phyloP scores from a whole-genome alignment of 1,140 invertebrate genomes.

The Yoshiicerus persimilis region DNA sequence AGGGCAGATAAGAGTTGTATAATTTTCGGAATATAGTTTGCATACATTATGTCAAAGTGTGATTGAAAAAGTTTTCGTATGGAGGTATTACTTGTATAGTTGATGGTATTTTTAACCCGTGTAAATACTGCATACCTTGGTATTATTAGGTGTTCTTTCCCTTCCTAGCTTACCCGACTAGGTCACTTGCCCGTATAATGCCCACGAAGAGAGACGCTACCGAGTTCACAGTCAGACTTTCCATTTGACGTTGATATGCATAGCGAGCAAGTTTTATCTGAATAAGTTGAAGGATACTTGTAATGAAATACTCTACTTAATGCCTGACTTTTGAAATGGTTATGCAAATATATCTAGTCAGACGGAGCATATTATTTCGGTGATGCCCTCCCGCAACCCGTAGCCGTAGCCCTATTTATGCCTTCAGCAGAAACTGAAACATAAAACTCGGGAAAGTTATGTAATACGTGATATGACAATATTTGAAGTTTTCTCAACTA shows the following conservation, averaged over 20 bases:
- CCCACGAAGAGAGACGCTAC: background rate
- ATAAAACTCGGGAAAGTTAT: background rate
- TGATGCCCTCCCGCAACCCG: background rate
- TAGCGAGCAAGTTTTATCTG: background rate
- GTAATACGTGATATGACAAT: too few species aligned
- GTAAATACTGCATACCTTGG: background rate
- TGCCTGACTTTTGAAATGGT: background rate
- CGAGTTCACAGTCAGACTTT: too few species aligned
- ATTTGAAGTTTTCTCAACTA: background rate
- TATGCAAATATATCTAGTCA: background rate
- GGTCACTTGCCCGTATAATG: background rate
- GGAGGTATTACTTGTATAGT: background rate
- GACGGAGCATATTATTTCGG: background rate
- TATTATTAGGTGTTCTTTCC: background rate
- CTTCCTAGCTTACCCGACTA: background rate
- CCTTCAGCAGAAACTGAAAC: background rate
- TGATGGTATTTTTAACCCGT: background rate
- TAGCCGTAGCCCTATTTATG: background rate
- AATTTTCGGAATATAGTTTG: background rate
- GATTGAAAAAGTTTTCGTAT: background rate
- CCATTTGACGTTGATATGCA: background rate
- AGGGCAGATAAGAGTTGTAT: background rate
- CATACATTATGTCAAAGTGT: constrained; percentile 10
- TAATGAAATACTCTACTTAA: background rate
- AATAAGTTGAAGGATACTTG: background rate